These are phyloP conservation scores for Drosophila incognita DNA, from an alignment of 2,888 invertebrate genomes.

Conservation along the genomic window DNA sequence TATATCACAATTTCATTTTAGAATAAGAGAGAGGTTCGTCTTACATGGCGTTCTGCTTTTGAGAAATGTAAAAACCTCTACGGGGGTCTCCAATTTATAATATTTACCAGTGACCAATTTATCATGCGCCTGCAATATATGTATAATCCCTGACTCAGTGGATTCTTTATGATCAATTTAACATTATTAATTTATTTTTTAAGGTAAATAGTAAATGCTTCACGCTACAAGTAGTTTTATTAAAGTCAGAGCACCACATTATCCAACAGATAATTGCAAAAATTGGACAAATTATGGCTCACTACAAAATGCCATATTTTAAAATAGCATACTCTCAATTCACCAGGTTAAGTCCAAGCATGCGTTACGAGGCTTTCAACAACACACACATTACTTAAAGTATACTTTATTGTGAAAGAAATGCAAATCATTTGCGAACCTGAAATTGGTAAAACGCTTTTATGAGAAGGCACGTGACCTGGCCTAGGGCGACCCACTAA, in stretches of 20 bases:
- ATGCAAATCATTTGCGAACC: conserved; percentile 43
- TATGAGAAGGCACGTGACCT: conserved; percentile 47
- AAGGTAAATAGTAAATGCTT: not conserved
- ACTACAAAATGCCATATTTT: not conserved
- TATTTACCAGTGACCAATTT: not conserved
- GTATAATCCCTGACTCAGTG: not conserved
- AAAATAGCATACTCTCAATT: not conserved
- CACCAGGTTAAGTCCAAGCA: not conserved
- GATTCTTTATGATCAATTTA: not conserved
- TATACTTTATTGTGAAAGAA: conserved; percentile 16
- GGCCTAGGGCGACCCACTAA: conserved; percentile 30
- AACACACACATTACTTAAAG: conserved; percentile 14
- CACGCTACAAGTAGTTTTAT: not conserved
- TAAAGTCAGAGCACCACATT: not conserved
- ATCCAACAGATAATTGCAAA: not conserved
- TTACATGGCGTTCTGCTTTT: not conserved
- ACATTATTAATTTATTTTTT: not conserved
- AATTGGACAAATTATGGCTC: not conserved
- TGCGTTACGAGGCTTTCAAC: conserved; percentile 9
- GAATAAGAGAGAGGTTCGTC: not conserved
- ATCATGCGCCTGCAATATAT: not conserved
- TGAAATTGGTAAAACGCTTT: conserved; percentile 25
- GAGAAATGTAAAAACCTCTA: no score
- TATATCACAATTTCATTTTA: not conserved
- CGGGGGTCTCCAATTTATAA: no score